Base-by-base conservation (phyloP, 2,888 invertebrate species). In the Papilio gigon region DNA sequence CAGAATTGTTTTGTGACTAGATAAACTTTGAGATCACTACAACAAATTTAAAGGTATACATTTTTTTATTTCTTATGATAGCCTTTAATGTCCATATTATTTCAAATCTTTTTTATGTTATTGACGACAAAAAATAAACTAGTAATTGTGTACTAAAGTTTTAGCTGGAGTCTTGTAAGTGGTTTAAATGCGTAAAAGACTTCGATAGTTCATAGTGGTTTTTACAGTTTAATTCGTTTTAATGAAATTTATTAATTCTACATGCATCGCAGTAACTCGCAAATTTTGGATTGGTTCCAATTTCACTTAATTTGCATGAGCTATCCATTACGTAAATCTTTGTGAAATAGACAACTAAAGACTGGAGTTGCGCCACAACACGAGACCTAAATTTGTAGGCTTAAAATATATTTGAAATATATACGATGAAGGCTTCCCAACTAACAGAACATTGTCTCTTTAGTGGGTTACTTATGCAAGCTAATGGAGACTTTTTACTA, bases 291-390 rank as follows among this genome's bases (percentile, higher is more conserved):
- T 35, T 63, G 47, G 63, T 35, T 63, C 63, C 63, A 63, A 63
- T 47, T 63, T 50, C 35, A 37, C 50, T 50, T 37, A 50, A 63
- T 63, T 50, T 63, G 63, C 50, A 63, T 63, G 63, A 63, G 63
- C 63, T 63, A 63, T 63, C 47, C 50, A 63, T 53, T 63, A 63
- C 63, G 63, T 63, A 63, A 63, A 63, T 63, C 63, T 63, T 50
- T 63, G 63, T 50, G 25, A 63, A 63, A 63, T 63, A 63, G 63
- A 50, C 63, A 63, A 63, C 63, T 63, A 63, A 50, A 63, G 63
- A 63, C 63, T 50, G 63, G 35, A 63, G 50, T 12, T 53, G 22
- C 22, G 44, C 63, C 63, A 30, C 63, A 63, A 63, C 63, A 63
- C 50, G 63, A 63, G 50, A 50, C 63, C 50, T 47, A 63, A 63